These are phyloP conservation scores for Pachypanchax playfairii DNA, from an alignment of 2,113 vertebrate species.

Conservation along the genomic window DNA sequence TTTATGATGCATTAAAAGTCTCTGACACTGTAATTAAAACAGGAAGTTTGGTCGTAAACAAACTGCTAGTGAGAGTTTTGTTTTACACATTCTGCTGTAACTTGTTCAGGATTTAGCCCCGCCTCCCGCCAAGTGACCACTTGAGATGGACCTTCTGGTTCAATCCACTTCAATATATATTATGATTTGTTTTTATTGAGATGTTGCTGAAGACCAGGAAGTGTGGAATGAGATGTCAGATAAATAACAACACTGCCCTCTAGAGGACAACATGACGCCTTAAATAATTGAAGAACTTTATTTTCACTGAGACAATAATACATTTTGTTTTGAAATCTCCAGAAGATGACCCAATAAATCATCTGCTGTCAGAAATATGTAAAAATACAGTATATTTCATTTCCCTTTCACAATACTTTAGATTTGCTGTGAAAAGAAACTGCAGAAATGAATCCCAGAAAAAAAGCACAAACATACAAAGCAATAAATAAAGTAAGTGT, in stretches of 20 bases:
- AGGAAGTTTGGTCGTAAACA: too few species aligned
- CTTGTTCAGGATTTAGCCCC: too few species aligned
- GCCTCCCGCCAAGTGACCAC: too few species aligned
- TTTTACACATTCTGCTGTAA: too few species aligned
- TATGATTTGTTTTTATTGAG: neutral
- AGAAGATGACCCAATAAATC: constrained; percentile 47
- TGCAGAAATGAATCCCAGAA: constrained; percentile 43
- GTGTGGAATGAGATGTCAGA: neutral
- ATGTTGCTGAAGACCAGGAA: too few species aligned
- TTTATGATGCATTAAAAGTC: too few species aligned
- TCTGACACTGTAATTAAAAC: too few species aligned
- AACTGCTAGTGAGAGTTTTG: too few species aligned
- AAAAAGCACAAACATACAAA: constrained; percentile 50
- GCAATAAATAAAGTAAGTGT: constrained; percentile 55
- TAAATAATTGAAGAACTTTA: constrained; percentile 57
- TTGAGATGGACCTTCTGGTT: too few species aligned
- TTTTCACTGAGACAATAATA: constrained; percentile 60
- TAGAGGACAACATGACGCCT: constrained; percentile 24
- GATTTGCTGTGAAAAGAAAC: constrained; percentile 54
- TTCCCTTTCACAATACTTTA: constrained; percentile 64
- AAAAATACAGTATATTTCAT: constrained; percentile 65
- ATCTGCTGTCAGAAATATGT: constrained; percentile 55
- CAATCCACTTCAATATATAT: neutral
- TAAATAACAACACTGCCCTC: constrained; percentile 31
- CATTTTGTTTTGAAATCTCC: constrained; percentile 57